A percentile compares a stretch with the other conserved stretches of the same genome.
Evolutionary conservation across 2,113 vertebrate genomes (phyloP).

Genomic region (Casuarius casuarius): DNA sequence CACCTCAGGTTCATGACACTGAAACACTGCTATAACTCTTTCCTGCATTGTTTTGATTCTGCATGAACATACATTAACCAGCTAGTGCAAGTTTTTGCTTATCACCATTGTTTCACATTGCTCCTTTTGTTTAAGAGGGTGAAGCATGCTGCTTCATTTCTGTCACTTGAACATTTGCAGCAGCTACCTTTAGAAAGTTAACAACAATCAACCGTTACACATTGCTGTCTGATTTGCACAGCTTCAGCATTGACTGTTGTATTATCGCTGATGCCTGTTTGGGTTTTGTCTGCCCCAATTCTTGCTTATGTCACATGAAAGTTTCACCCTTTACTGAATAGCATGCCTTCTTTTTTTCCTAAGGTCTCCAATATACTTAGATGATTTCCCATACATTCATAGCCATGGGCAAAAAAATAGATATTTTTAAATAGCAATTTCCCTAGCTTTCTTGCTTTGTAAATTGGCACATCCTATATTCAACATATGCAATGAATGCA

Average conservation of each 20-base stretch:
- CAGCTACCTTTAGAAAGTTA: not conserved
- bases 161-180: not conserved
- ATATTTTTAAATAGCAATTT: not conserved
- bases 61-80: not conserved
- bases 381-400: not conserved
- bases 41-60: not conserved
- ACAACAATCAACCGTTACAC: not conserved
- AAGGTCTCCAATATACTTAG: not conserved
- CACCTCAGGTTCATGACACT: not conserved
- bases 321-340: not conserved
- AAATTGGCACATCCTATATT: not conserved
- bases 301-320: not conserved
- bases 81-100: not conserved
- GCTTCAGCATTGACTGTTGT: not conserved
- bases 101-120: not conserved
- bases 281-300: not conserved
- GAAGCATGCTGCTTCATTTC: not conserved
- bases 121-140: not conserved
- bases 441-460: rapidly evolving
- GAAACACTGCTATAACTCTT: not conserved
- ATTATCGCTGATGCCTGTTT: not conserved
- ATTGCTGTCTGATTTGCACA: not conserved
- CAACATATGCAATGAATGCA: not conserved
- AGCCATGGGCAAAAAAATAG: not conserved
- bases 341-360: not conserved